Conservation (phyloP, 2,888 invertebrate genomes). For the Heliothis peltigera region DNA sequence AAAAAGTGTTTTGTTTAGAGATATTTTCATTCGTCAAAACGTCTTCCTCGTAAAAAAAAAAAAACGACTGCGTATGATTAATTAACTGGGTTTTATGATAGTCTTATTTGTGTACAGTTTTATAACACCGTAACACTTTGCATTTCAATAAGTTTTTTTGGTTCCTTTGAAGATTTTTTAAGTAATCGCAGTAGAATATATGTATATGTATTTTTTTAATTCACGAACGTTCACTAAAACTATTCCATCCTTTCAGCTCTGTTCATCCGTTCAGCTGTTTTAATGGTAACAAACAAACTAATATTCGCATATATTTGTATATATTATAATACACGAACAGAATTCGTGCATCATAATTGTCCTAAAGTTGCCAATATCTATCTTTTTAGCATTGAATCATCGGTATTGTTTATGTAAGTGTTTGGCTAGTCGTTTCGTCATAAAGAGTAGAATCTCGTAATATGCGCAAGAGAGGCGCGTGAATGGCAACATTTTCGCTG, state of each 20-base stretch:
- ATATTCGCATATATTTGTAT: no score
- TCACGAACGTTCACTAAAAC: no score
- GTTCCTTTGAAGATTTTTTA: not conserved
- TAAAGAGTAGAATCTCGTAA: constrained; percentile 70
- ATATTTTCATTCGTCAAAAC: not conserved
- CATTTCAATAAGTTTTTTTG: constrained; percentile 8
- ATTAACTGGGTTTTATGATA: not conserved
- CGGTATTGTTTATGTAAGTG: constrained; percentile 78
- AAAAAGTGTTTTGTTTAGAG: constrained; percentile 13
- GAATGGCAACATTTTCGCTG: constrained; percentile 62
- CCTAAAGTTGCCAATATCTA: constrained; percentile 10
- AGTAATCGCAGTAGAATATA: not conserved
- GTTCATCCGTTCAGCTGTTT: no score
- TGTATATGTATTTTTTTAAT: not conserved
- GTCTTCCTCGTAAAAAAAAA: not conserved
- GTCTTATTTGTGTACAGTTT: not conserved
- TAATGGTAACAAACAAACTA: no score
- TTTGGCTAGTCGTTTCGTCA: constrained; percentile 72
- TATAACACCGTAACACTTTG: not conserved
- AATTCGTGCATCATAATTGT: not conserved
- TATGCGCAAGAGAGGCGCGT: constrained; percentile 62
- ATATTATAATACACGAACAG: no score
- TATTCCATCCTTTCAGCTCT: no score
- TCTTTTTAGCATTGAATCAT: constrained; percentile 44
- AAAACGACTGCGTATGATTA: not conserved